A percentile compares a stretch with the other conserved stretches of the same genome.
These are phyloP conservation scores for Sebastes nivosus DNA, from an alignment of 2,797 vertebrate genomes.

Conservation along the genomic window DNA sequence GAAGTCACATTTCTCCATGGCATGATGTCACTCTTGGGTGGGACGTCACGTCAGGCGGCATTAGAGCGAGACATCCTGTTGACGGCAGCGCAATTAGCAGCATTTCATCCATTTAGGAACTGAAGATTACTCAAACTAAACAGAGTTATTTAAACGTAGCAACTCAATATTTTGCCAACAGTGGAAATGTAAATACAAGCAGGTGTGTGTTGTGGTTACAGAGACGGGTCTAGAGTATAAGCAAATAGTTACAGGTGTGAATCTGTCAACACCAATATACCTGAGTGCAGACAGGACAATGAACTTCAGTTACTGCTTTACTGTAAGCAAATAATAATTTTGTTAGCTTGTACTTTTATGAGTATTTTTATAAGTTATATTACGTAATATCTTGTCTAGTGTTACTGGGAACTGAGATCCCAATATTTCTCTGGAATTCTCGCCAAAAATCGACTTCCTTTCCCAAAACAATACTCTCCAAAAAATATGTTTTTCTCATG, in stretches of 20 bases:
- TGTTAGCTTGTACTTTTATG: background rate
- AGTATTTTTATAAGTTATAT: background rate
- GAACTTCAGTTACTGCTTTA: background rate
- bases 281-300: constrained; percentile 28
- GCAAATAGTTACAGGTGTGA: constrained; percentile 31
- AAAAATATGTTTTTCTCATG: background rate
- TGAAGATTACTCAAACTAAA: constrained; percentile 15
- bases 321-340: background rate
- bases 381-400: background rate
- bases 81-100: constrained; percentile 15
- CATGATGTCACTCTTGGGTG: constrained; percentile 62
- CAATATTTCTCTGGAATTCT: background rate
- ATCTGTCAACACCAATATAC: constrained; percentile 22
- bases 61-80: constrained; percentile 18
- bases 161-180: constrained; percentile 44
- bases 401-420: background rate
- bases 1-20: constrained; percentile 46
- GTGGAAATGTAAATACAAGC: constrained; percentile 28
- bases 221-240: background rate
- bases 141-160: background rate
- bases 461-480: background rate
- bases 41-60: constrained; percentile 36
- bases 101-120: background rate
- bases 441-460: background rate
- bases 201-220: constrained; percentile 24